Evolutionary conservation across 1,140 invertebrate species (phyloP).

Genomic region (Ridgeia piscesae): DNA sequence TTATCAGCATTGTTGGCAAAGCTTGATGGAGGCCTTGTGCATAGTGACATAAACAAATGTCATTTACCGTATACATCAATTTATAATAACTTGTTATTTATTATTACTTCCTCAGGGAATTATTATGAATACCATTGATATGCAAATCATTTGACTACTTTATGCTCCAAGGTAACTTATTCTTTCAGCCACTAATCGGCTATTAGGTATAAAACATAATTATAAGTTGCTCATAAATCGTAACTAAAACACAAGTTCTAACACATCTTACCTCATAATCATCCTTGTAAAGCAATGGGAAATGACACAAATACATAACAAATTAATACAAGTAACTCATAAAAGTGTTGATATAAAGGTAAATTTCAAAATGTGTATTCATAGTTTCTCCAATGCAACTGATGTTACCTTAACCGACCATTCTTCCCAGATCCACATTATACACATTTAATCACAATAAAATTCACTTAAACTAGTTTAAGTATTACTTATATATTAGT

Average conservation of each 20-base stretch:
- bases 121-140: neutral
- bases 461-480: neutral
- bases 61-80: no score
- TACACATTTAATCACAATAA: neutral
- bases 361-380: neutral
- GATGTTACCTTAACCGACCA: neutral
- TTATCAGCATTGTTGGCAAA: no score
- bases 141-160: neutral
- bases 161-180: neutral
- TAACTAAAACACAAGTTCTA: neutral
- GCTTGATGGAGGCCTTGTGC: no score
- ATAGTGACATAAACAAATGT: no score
- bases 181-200: neutral
- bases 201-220: neutral
- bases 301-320: neutral
- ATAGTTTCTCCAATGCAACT: neutral
- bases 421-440: neutral
- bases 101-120: no score
- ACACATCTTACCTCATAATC: neutral
- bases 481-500: neutral
- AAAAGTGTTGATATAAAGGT: neutral
- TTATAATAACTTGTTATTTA: no score
- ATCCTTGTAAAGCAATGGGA: neutral
- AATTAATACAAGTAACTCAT: neutral
- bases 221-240: neutral